Percentiles rank a stretch among this genome's conserved stretches.
Evolutionary conservation across 2,113 vertebrate genomes (phyloP).

Genomic region (Lagopus leucura): DNA sequence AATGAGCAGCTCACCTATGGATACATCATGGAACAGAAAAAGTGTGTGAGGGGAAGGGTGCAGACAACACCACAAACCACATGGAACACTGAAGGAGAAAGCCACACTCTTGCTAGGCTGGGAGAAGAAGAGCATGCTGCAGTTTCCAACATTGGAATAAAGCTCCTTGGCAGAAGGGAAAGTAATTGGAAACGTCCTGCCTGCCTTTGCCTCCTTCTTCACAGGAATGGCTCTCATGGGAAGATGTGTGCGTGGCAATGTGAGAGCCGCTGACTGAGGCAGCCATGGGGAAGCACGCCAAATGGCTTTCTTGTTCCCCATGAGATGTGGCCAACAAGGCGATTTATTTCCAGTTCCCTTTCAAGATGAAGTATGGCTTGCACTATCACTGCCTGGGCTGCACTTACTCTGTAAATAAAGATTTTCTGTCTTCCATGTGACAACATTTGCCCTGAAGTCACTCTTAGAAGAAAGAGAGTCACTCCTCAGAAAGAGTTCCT

Average conservation of each 20-base stretch:
- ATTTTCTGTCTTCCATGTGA: neutral
- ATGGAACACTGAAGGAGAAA: neutral
- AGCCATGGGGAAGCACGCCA: neutral
- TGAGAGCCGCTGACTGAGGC: neutral
- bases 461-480: neutral
- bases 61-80: neutral
- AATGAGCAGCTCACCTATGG: neutral
- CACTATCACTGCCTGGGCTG: neutral
- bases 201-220: neutral
- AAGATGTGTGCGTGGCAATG: neutral
- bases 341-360: conserved; percentile 1
- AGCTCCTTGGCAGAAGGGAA: neutral
- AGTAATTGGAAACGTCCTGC: neutral
- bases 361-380: neutral
- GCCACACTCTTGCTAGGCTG: neutral
- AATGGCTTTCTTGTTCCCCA: neutral
- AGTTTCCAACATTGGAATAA: neutral
- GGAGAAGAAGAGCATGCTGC: neutral
- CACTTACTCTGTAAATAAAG: neutral
- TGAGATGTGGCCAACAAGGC: neutral
- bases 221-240: neutral
- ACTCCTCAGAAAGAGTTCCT: neutral
- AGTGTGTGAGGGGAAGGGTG: neutral
- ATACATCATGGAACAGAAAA: neutral
- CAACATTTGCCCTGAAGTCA: conserved; percentile 1